phyloP scores from a whole-genome alignment of 2,888 invertebrate species.

The Zhuqinia jingwanae region DNA sequence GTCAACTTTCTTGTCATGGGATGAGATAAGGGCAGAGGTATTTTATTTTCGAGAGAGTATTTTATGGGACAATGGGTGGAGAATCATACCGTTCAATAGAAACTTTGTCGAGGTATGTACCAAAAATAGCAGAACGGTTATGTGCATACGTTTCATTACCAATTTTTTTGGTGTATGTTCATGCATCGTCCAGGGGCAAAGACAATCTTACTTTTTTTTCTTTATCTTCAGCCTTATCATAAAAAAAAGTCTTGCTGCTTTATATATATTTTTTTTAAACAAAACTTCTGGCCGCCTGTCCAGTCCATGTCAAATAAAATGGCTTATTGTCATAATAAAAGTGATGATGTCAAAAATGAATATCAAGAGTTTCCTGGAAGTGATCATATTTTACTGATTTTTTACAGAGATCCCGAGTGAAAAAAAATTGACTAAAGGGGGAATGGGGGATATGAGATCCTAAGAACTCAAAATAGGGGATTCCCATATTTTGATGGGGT shows the following conservation, averaged over 20 bases:
- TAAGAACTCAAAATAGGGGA: constrained; percentile 7
- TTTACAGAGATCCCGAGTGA: background rate
- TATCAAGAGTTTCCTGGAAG: background rate
- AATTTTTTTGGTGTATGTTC: too few species aligned
- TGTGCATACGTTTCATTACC: constrained; percentile 24
- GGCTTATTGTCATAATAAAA: constrained; percentile 25
- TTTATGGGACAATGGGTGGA: constrained; percentile 35
- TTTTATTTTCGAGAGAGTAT: constrained; percentile 14
- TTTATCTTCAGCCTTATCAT: constrained; percentile 33
- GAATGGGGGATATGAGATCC: background rate
- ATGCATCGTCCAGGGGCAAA: too few species aligned
- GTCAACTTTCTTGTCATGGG: constrained; percentile 63
- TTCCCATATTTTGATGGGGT: background rate
- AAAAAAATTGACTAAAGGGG: background rate
- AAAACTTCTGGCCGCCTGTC: background rate
- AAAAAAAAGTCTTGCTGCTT: constrained; percentile 24
- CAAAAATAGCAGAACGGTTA: background rate
- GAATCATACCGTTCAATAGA: background rate
- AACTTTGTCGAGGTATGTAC: too few species aligned
- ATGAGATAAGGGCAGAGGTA: constrained; percentile 50
- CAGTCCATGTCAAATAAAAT: background rate
- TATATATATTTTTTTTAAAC: background rate
- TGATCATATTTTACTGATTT: background rate
- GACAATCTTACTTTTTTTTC: constrained; percentile 12
- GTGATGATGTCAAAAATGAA: constrained; percentile 26